Base-by-base conservation (phyloP, 2,888 invertebrate species). In the Fragum whitleyi region DNA sequence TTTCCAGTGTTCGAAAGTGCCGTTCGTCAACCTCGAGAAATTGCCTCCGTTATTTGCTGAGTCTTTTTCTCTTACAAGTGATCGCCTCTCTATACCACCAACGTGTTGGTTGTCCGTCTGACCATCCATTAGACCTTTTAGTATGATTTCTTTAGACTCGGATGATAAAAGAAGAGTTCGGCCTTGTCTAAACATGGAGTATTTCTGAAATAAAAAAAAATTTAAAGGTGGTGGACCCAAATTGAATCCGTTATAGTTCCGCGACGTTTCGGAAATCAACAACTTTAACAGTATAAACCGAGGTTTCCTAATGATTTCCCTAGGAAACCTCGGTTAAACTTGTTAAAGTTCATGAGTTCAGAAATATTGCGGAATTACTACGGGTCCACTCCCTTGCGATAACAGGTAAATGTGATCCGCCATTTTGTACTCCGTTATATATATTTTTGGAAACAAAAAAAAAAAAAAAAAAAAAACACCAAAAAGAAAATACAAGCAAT, bases 1-100 rank as follows among this genome's bases (percentile, higher is more conserved):
- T 21, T 28, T 21, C 70, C 70, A 70, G 1, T 55, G 55, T 19
- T 55, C 53, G 32, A 55, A 53, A 14, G 51, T 21, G n/a, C 29
- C 29, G 29, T 70, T 32, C 19, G 3, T 3, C 36, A 36, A 2
- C 2, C 29, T n/a, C 5, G 69, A 11, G 32, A 0, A 23, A 21
- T 51, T 26, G 51, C 16, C 23, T 47, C 28, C 26, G 42, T 11
- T 19, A 23, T 7, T n/a, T n/a, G n/a, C n/a, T n/a, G n/a, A 16
- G 11, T n/a, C 21, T 55, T n/a, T n/a, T 11, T n/a, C 55, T 55
- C 21, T n/a, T 7, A 7, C 7, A n/a, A 65, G 21, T 14, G 65
- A 65, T 9, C 42, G 6, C 23, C 26, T 42, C 2, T 26, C 21
- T 42, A 65, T 65, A 21, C 36, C 65, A 42, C 36, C 65, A 5